phyloP scores from a whole-genome alignment of 2,797 vertebrate species.

The Eremophila alpestris region DNA sequence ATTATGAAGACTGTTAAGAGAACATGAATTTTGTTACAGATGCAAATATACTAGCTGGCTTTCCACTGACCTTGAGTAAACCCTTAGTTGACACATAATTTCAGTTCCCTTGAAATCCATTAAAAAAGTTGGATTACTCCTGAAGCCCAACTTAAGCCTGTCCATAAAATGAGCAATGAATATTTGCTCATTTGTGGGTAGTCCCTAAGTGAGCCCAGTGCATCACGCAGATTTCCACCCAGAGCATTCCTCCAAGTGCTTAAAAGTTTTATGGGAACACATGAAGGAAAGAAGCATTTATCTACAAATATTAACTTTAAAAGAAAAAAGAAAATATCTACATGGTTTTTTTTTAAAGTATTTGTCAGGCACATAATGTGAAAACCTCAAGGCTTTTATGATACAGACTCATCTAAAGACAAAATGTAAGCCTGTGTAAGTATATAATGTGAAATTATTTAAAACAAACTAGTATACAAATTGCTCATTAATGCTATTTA shows the following conservation, averaged over 20 bases:
- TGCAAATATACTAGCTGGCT: not conserved
- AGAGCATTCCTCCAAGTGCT: fast-evolving
- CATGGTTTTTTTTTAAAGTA: not conserved
- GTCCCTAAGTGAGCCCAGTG: not conserved
- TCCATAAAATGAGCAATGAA: not conserved
- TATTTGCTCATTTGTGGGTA: not conserved
- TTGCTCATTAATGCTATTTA: not conserved
- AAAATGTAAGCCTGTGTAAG: not conserved
- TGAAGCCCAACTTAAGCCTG: not conserved
- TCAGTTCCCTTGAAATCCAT: not conserved
- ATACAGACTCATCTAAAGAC: not conserved
- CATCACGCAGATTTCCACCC: not conserved
- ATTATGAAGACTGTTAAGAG: not conserved
- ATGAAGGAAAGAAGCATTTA: not conserved
- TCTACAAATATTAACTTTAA: not conserved
- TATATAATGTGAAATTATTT: not conserved
- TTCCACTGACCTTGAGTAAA: not conserved
- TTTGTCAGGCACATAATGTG: not conserved
- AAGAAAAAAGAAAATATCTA: not conserved
- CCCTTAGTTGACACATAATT: not conserved
- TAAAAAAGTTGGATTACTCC: not conserved
- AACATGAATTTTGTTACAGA: not conserved
- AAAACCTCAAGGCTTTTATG: not conserved
- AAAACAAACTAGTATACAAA: not conserved
- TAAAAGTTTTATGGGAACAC: not conserved